Base-by-base conservation (phyloP, 2,113 vertebrate species). In the Myotis yumanensis region DNA sequence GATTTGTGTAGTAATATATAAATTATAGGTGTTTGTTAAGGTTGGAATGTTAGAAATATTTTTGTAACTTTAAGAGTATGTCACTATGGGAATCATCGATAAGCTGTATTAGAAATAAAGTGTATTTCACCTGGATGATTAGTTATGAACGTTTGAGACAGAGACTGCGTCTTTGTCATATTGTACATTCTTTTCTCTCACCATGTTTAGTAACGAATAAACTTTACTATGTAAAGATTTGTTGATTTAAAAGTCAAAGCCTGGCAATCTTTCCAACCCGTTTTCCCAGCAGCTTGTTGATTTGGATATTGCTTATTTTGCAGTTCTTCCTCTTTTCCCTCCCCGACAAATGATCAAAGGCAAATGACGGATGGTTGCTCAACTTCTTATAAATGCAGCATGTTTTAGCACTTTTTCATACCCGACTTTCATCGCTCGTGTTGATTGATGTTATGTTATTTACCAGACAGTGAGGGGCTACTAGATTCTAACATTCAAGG, bases 371-470 rank as follows among this genome's bases (percentile, higher is more conserved):
- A 85, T 86, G 79, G 86, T 17, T 32, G 22, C 54, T 85, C 81
- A 46, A 57, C 72, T 95, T 80, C 73, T 89, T 71, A 89, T 43
- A 86, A 95, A 95, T 80, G 81, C 76, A 71, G 68, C 30, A 22
- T 20, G 71, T 51, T 82, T 79, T 54, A 32, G 40, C 59, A 2
- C 37, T 46, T 93, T 96, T 86, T 95, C 84, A 85, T 62, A 89
- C 48, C 35, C 86, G 91, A 94, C 66, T 89, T 94, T 77, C 48
- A 88, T 83, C 3, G 9, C 82, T 89, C 1, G 46, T 93, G 62
- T 79, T 93, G 95, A 96, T 54, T 57, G 96, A 92, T 95, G 92
- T 32, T 18, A 28, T 75, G 57, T 82, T 94, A 90, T 73, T 95
- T 94, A 96, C 80, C 51, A 72, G 86, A 84, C 35, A 46, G 28